Evolutionary conservation across 2,888 invertebrate species (phyloP), one percentile per base, ranked within the genome.

Genomic region (Allacma fusca): DNA sequence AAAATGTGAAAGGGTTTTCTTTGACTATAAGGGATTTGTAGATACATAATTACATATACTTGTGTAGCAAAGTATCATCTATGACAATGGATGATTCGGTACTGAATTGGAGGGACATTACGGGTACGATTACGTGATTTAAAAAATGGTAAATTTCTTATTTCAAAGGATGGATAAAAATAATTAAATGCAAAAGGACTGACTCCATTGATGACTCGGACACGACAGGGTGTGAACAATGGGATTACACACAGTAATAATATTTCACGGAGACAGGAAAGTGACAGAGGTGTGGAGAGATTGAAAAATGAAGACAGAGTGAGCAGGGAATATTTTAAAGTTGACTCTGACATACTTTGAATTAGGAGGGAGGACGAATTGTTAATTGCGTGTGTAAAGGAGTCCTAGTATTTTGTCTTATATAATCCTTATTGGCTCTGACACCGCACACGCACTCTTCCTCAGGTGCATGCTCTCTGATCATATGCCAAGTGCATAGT

Each of bases 271-370:
- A 24, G 62, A 24, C 19, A n/a, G 23, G 4, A 62, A 62, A 24
- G 24, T 2, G 13, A 2, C 24, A 9, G n/a, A 23, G 9, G 2
- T 26, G 1, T 23, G 13, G 67, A 40, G 68, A 69, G 43, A 43
- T 13, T 40, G 68, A 69, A 23, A 40, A 23, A 69, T 69, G 68
- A 69, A 24, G 62, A 69, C 40, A 23, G 19, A 40, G 29, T 69
- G 23, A 69, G n/a, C 40, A 29, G 21, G 21, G 29, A 23, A 29
- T 40, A 34, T 69, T 40, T 44, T 19, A 29, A n/a, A 57, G 26
- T 57, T 64, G 73, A 57, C 59, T 73, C 26, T 73, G 73, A 64
- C 73, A 73, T 24, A 73, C 73, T 73, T 73, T 21, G 21, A 40
- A 65, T 26, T 26, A 26, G n/a, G 16, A 65, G 65, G 28, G 65